Evolutionary conservation across 2,797 vertebrate genomes (phyloP).

Genomic region (Chloroceryle inda): DNA sequence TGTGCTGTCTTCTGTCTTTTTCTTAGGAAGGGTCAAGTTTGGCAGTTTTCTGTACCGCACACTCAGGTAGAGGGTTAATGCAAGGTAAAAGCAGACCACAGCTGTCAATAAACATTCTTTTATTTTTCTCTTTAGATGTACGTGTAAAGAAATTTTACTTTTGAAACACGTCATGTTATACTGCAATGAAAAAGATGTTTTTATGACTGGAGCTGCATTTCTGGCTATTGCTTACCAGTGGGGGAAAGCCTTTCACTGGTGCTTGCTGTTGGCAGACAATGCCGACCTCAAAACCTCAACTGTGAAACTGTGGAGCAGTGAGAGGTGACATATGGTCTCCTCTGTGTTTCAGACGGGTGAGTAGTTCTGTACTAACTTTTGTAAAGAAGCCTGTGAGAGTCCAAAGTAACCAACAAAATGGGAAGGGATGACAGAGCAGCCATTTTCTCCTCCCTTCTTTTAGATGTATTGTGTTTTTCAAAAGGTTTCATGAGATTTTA

Average conservation of each 20-base stretch:
- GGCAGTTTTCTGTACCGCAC: constrained; percentile 25
- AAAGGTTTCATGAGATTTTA: background rate
- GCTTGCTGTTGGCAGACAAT: constrained; percentile 40
- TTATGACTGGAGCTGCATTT: background rate
- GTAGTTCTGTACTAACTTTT: background rate
- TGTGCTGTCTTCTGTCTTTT: constrained; percentile 47
- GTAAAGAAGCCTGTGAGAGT: background rate
- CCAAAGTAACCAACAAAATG: background rate
- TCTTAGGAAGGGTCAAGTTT: constrained; percentile 45
- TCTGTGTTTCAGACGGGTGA: background rate
- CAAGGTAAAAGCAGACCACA: constrained; percentile 4
- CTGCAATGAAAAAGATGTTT: background rate
- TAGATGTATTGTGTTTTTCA: background rate
- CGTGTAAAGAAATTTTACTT: background rate
- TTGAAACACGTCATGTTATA: background rate
- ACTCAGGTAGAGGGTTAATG: background rate
- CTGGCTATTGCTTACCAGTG: background rate
- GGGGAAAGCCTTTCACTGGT: background rate
- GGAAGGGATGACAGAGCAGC: background rate
- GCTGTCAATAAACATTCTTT: background rate
- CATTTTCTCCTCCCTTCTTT: background rate
- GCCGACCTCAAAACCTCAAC: constrained; percentile 34
- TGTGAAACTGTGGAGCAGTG: background rate
- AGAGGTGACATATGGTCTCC: background rate
- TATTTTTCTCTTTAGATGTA: background rate